Conservation (phyloP, 1,140 invertebrate species). For the Pseudomyrmex sp. region DNA sequence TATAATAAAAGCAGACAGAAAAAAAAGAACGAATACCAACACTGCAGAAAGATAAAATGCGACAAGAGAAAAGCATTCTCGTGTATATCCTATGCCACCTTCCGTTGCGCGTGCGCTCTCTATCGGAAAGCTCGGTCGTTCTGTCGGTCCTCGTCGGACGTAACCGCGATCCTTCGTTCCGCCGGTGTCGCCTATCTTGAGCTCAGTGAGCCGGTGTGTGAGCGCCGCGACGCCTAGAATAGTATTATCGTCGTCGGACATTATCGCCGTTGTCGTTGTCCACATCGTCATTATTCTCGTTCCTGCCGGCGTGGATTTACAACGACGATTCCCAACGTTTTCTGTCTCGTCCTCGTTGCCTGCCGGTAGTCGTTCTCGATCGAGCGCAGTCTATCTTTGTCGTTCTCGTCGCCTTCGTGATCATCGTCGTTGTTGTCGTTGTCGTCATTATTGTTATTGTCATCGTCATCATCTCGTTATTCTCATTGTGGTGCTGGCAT, state of each 20-base stretch:
- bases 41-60: background rate
- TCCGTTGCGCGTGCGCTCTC: constrained; percentile 65
- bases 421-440: constrained; percentile 10
- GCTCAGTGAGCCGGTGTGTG: constrained; percentile 76
- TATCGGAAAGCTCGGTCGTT: constrained; percentile 66
- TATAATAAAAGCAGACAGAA: background rate
- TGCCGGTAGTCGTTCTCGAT: constrained; percentile 49
- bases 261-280: constrained; percentile 40
- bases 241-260: constrained; percentile 59
- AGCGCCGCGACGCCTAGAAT: constrained; percentile 74
- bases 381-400: constrained; percentile 40
- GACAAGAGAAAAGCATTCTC: background rate
- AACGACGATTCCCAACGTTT: constrained; percentile 54
- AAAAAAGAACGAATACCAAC: background rate
- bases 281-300: constrained; percentile 32
- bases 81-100: background rate
- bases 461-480: constrained; percentile 23
- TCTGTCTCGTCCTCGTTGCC: background rate
- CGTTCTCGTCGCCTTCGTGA: background rate
- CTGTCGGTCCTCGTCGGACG: constrained; percentile 74
- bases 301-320: constrained; percentile 56
- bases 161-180: constrained; percentile 68
- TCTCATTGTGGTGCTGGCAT: constrained; percentile 46
- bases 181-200: constrained; percentile 71
- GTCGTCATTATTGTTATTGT: constrained; percentile 35